A percentile compares a stretch with the other conserved stretches of the same genome.
Evolutionary conservation across 2,113 vertebrate species (phyloP).

Genomic region (Bos javanicus): DNA sequence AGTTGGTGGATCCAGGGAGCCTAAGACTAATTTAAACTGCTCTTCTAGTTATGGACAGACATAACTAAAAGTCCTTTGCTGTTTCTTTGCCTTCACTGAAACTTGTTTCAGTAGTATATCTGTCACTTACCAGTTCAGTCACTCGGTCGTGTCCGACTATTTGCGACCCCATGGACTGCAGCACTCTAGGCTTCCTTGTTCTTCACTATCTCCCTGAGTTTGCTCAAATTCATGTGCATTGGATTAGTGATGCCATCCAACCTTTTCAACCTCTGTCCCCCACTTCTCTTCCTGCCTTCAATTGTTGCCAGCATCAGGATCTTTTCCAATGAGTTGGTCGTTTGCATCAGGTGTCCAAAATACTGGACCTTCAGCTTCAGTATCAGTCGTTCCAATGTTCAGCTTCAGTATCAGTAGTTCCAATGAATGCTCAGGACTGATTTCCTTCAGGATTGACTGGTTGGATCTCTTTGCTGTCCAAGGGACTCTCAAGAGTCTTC

Average conservation of each 20-base stretch:
- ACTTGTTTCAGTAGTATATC: background rate
- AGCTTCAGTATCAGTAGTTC: background rate
- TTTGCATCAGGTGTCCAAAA: background rate
- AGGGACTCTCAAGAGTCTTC: background rate
- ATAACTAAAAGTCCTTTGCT: background rate
- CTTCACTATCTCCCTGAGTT: background rate
- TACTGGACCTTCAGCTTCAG: background rate
- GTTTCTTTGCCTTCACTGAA: background rate
- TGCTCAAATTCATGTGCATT: background rate
- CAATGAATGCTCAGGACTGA: background rate
- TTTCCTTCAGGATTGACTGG: background rate
- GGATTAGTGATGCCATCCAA: background rate
- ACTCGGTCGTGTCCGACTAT: rapidly evolving
- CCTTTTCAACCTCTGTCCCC: background rate
- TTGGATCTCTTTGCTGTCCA: background rate
- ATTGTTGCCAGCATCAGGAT: background rate
- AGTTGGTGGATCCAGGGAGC: background rate
- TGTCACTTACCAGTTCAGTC: background rate
- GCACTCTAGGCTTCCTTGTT: background rate
- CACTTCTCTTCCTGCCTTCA: background rate
- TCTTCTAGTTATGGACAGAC: background rate
- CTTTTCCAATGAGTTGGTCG: background rate
- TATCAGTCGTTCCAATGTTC: background rate
- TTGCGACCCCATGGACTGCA: background rate
- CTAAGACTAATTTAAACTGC: background rate